Base-by-base conservation (phyloP, 37 sponge, comb jelly and placozoan genomes). In the Halisarca cf. caerulea region DNA sequence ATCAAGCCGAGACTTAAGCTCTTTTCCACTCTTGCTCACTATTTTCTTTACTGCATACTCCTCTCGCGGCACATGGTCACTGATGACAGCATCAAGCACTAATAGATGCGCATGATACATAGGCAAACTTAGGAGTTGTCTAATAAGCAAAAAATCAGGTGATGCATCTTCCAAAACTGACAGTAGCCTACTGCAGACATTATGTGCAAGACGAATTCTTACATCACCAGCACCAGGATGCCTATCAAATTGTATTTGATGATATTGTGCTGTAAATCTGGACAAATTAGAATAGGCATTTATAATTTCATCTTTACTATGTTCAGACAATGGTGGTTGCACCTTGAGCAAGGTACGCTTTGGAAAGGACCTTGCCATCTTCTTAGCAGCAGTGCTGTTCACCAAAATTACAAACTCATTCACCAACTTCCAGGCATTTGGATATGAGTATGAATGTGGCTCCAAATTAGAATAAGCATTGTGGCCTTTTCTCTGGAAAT, bases 361-460 rank as follows among this genome's bases (percentile, higher is more conserved):
- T 28, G 34, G 35, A 30, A 68, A 68, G 30, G 7, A 3, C 34
- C 15, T 30, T 6, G 35, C 69, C n/a, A 68, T 68, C 4, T 30
- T 6, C 35, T 68, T 34, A 17, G 69, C 69, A 34, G 69, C 69
- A 34, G 32, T 28, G 14, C 69, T 68, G 35, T 34, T 68, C 0
- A 34, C 69, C 15, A 28, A 4, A 18, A 68, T 68, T 3, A 68
- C 2, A n/a, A 68, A 1, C 35, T 68, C 69, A 68, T 68, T 30
- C 32, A 68, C 33, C 69, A 68, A 34, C 35, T 68, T 68, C 69
- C 69, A 68, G 2, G 69, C 69, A 17, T 68, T 34, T 32, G 69
- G 69, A 68, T 68, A 68, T 34, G 35, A 34, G 34, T 34, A 28
- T 68, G 69, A 68, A 34, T 68, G 35, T 3, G 32, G 69, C 33